These are phyloP conservation scores for Calidris pygmaea DNA, from an alignment of 2,113 vertebrate genomes.

Conservation along the genomic window DNA sequence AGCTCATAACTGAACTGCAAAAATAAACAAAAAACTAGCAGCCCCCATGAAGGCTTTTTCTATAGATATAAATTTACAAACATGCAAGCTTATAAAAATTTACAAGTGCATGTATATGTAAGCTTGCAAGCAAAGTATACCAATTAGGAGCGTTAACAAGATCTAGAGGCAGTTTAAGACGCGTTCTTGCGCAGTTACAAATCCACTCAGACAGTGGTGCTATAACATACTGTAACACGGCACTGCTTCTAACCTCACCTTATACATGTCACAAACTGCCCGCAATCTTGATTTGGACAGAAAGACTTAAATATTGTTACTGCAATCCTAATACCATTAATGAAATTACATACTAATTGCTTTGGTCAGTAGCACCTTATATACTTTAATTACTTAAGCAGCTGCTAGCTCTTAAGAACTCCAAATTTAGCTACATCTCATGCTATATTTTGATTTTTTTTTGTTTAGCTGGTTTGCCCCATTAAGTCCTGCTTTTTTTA, in stretches of 20 bases:
- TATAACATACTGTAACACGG: not conserved
- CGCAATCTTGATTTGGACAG: conserved; percentile 37
- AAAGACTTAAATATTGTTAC: conserved; percentile 50
- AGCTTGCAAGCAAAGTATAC: not conserved
- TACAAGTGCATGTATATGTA: not conserved
- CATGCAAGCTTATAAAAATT: not conserved
- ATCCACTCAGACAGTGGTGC: conserved; percentile 25
- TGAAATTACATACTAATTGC: conserved; percentile 50
- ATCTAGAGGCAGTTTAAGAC: fast-evolving
- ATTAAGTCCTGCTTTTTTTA: not conserved
- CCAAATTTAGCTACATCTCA: conserved; percentile 21
- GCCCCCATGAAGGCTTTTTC: not conserved
- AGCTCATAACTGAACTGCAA: not conserved
- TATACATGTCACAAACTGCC: not conserved
- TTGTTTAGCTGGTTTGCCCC: not conserved
- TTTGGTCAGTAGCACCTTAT: conserved; percentile 37
- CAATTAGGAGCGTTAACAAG: not conserved
- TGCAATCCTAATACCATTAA: conserved; percentile 24
- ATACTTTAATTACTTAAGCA: conserved; percentile 27
- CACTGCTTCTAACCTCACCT: not conserved
- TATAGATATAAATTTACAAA: not conserved
- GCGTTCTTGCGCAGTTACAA: not conserved
- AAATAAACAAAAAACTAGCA: conserved; percentile 10
- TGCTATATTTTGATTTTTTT: not conserved
- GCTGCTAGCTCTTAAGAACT: conserved; percentile 25